Conservation (phyloP, 2,113 vertebrate species). For the Lagopus muta region DNA sequence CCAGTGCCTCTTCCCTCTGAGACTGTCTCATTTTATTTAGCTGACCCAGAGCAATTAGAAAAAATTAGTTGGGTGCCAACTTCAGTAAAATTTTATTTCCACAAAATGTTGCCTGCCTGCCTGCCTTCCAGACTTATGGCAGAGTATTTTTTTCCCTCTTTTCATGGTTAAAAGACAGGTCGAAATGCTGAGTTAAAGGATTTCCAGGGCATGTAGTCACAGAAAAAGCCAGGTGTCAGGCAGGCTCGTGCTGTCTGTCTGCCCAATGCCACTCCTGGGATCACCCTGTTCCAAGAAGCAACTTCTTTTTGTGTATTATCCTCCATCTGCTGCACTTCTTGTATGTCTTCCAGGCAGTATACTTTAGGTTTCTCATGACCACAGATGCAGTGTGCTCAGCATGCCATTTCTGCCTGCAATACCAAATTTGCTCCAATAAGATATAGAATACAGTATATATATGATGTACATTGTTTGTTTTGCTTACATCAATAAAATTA, state of each 20-base stretch:
- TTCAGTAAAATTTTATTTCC: constrained; percentile 27
- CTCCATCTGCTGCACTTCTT: neutral
- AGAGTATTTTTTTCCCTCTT: neutral
- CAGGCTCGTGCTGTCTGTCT: neutral
- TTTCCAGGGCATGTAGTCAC: neutral
- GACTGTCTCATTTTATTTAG: neutral
- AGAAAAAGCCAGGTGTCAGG: neutral
- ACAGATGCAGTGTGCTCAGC: neutral
- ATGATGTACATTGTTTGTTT: neutral
- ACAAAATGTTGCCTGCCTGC: neutral
- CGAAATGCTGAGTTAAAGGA: neutral
- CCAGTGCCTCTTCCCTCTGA: neutral
- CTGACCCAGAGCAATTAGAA: constrained; percentile 27
- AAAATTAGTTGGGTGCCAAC: constrained; percentile 10
- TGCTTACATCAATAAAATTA: neutral
- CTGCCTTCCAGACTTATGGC: neutral
- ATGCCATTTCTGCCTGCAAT: neutral
- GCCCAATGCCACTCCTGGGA: neutral
- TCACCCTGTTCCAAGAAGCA: neutral
- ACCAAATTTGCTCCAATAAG: neutral
- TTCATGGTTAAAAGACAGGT: neutral
- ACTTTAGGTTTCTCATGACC: neutral
- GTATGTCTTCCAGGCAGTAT: neutral
- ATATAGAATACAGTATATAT: neutral
- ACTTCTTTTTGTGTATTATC: neutral